phyloP scores from a whole-genome alignment of 1,140 invertebrate genomes.

The Samia ricini region DNA sequence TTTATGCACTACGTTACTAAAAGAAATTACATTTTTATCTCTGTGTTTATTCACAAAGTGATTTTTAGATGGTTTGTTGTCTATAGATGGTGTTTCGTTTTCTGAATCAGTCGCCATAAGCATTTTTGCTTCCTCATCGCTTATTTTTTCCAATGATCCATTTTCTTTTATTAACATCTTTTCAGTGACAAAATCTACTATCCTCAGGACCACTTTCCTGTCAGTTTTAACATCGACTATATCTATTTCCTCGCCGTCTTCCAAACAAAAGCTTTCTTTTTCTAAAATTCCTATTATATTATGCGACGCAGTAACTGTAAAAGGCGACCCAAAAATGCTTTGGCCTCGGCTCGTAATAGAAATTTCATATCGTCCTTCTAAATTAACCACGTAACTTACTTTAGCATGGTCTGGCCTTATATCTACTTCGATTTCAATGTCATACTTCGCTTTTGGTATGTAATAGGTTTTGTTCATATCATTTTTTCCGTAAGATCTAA shows the following conservation, averaged over 20 bases:
- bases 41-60: not conserved
- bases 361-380: slow-evolving; percentile 70
- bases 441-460: slow-evolving; percentile 68
- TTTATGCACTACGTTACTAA: slow-evolving; percentile 46
- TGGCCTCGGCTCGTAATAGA: slow-evolving; percentile 71
- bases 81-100: slow-evolving; percentile 9
- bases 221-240: slow-evolving; percentile 66
- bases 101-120: slow-evolving; percentile 45
- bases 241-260: slow-evolving; percentile 71
- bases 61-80: not conserved
- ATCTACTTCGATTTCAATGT: slow-evolving; percentile 67
- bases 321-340: slow-evolving; percentile 73
- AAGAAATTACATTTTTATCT: slow-evolving; percentile 26
- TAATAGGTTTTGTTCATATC: slow-evolving; percentile 70
- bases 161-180: slow-evolving; percentile 77
- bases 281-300: slow-evolving; percentile 55
- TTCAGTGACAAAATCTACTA: slow-evolving; percentile 77
- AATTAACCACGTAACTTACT: slow-evolving; percentile 62
- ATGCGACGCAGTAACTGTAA: slow-evolving; percentile 60
- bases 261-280: slow-evolving; percentile 57
- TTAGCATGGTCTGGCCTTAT: slow-evolving; percentile 52
- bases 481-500: slow-evolving; percentile 63
- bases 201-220: slow-evolving; percentile 70
- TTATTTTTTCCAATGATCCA: slow-evolving; percentile 72
- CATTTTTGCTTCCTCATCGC: slow-evolving; percentile 55